These are phyloP conservation scores for Leptoteleia sp. DNA, from an alignment of 1,140 invertebrate species.

Conservation along the genomic window DNA sequence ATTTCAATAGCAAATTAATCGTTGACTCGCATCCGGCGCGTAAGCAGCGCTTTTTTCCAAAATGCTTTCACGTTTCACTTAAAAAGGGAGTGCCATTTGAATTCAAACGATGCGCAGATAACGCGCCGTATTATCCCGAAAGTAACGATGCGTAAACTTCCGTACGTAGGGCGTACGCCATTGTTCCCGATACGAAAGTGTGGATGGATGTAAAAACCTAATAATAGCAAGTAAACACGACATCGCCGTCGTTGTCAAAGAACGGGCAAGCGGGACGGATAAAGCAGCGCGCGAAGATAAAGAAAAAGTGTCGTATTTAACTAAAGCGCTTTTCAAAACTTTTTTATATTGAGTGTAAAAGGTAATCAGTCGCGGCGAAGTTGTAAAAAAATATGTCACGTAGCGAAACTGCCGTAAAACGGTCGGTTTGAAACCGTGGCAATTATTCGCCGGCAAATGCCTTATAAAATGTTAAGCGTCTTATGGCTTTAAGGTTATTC, in stretches of 20 bases:
- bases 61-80: constrained; percentile 49
- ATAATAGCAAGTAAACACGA: constrained; percentile 63
- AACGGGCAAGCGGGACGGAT: not conserved
- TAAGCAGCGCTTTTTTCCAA: constrained; percentile 25
- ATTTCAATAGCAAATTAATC: constrained; percentile 34
- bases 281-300: constrained; percentile 5
- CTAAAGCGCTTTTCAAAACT: constrained; percentile 20
- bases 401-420: constrained; percentile 1
- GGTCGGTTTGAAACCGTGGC: constrained; percentile 2
- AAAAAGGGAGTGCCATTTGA: constrained; percentile 58
- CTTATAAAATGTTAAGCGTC: not conserved
- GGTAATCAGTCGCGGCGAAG: constrained; percentile 28
- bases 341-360: constrained; percentile 39
- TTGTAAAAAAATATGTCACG: constrained; percentile 25
- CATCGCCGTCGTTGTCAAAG: constrained; percentile 14
- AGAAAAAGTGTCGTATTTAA: constrained; percentile 38
- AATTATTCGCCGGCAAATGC: constrained; percentile 2
- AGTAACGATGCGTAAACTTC: constrained; percentile 64
- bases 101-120: constrained; percentile 66
- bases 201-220: constrained; percentile 65
- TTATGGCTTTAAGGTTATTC: no score
- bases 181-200: constrained; percentile 46
- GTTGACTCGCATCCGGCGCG: constrained; percentile 5
- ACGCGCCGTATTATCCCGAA: constrained; percentile 59
- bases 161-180: constrained; percentile 30